Percentiles rank a stretch among this genome's conserved stretches.
These are phyloP conservation scores for Papilio machaon DNA, from an alignment of 1,140 invertebrate species.

Conservation along the genomic window DNA sequence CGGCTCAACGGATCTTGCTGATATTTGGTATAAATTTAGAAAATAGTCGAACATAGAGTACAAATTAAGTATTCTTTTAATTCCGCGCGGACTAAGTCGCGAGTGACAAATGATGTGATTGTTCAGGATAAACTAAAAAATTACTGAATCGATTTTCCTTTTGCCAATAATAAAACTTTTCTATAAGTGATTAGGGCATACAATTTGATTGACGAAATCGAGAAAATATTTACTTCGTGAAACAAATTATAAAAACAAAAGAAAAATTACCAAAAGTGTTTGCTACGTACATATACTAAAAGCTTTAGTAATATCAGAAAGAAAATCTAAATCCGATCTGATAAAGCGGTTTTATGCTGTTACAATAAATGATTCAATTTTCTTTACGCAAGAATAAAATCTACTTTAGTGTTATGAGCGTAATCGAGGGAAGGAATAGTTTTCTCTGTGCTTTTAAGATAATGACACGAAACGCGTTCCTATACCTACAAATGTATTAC, in stretches of 20 bases:
- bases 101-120: too few species aligned
- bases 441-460: slow-evolving; percentile 80
- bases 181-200: too few species aligned
- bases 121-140: too few species aligned
- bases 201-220: too few species aligned
- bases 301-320: slow-evolving; percentile 49
- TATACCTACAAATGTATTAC: slow-evolving; percentile 39
- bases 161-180: not conserved
- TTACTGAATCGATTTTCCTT: not conserved
- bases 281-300: not conserved
- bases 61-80: too few species aligned
- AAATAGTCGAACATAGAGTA: too few species aligned
- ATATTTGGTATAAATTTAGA: too few species aligned
- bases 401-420: slow-evolving; percentile 81
- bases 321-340: slow-evolving; percentile 71
- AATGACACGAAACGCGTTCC: slow-evolving; percentile 77
- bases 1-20: too few species aligned
- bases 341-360: slow-evolving; percentile 74
- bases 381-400: slow-evolving; percentile 77
- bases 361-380: slow-evolving; percentile 81
- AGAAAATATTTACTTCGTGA: not conserved
- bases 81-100: too few species aligned
- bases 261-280: not conserved
- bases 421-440: slow-evolving; percentile 78
- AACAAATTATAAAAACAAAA: not conserved